Conservation (phyloP, 2,888 invertebrate species). For the Tromatobia lineatoria region DNA sequence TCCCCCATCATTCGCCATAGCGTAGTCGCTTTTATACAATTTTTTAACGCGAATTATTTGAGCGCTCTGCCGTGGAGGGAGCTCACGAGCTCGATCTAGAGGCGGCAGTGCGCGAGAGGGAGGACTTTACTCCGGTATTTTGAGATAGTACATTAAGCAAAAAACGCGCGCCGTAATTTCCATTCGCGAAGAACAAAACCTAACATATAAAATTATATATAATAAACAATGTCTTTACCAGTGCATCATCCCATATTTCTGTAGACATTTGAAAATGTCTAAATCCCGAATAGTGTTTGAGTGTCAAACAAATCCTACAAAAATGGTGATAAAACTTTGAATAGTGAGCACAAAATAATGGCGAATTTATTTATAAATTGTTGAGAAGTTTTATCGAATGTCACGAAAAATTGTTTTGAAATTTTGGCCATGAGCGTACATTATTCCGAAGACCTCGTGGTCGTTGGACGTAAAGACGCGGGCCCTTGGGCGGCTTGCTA, state of each 20-base stretch:
- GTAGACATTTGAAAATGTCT: no score
- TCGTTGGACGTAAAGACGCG: neutral
- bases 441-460: neutral
- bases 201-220: neutral
- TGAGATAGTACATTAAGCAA: neutral
- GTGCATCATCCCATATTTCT: neutral
- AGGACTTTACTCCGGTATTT: conserved; percentile 3
- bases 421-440: neutral
- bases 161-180: neutral
- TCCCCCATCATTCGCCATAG: neutral
- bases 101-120: neutral
- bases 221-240: neutral
- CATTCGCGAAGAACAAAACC: neutral
- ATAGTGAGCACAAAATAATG: no score
- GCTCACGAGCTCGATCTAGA: neutral
- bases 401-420: neutral
- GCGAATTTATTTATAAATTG: no score
- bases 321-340: neutral
- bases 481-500: conserved; percentile 34
- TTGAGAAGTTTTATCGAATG: no score
- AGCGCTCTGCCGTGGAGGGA: conserved; percentile 10
- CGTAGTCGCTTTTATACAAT: neutral
- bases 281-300: no score
- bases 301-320: neutral
- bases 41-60: neutral